Evolutionary conservation across 1,140 invertebrate genomes (phyloP).

Genomic region (Aphelenchoides besseyi): DNA sequence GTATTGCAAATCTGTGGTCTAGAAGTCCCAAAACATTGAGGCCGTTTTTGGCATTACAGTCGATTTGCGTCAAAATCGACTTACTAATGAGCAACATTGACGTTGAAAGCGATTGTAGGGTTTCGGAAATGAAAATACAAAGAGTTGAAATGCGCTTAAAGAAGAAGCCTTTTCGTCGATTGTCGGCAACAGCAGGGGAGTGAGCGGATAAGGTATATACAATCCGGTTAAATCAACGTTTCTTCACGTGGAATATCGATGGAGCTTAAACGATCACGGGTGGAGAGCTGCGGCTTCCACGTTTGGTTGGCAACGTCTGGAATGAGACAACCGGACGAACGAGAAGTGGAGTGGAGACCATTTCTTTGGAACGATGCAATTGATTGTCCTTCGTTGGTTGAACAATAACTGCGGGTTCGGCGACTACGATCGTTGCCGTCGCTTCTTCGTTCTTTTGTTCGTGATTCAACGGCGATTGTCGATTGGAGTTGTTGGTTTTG

Average conservation of each 20-base stretch:
- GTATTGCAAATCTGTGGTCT: no score
- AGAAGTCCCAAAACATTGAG: no score
- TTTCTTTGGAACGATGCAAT: neutral
- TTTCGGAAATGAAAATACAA: no score
- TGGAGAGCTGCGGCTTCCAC: neutral
- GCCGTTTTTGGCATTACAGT: no score
- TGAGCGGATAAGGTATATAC: no score
- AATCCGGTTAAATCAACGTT: neutral
- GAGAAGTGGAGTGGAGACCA: neutral
- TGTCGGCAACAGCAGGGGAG: no score
- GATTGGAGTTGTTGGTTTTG: neutral
- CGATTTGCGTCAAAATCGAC: no score
- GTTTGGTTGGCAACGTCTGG: neutral
- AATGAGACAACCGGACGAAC: neutral
- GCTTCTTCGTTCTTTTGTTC: neutral
- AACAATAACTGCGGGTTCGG: neutral
- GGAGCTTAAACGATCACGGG: neutral
- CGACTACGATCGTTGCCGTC: no score
- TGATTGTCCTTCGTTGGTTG: neutral
- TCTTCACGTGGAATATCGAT: neutral
- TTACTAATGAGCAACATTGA: no score
- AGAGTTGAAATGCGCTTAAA: no score
- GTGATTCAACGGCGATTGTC: slow-evolving; percentile 1
- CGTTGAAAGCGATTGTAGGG: no score
- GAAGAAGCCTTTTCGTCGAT: no score